Base-by-base conservation (phyloP, 2,113 vertebrate species). In the Hemicordylus capensis region DNA sequence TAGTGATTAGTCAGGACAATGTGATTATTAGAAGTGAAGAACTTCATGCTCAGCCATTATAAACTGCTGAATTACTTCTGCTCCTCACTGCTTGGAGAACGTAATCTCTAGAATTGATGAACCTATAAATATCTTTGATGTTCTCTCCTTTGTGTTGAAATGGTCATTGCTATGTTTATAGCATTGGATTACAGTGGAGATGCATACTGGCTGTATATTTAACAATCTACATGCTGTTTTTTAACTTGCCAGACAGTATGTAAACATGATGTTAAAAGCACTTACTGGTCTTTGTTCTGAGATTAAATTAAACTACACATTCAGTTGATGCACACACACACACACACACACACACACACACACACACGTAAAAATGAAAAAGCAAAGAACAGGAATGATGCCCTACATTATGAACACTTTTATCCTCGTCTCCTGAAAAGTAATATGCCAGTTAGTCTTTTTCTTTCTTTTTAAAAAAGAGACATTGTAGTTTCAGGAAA, bases 91-190 rank as follows among this genome's bases (percentile, higher is more conserved):
- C 34, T 81, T 44, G 0, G 0, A 79, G 76, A 63, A 88, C 19
- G 82, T 73, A 22, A 24, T 37, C 66, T 81, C 64, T 77, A 80
- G 34, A 74, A 61, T n/a, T 76, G 79, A 61, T 70, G 73, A 88
- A 76, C 69, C 86, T 15, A 0, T 86, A n/a, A 91, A 61, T 84
- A 89, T 90, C 79, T 48, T 84, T 56, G 88, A 69, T 85, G 90
- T 92, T 78, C 64, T 67, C 37, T n/a, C 48, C 86, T 87, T 63
- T 85, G 90, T 79, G 89, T 44, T 83, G 90, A 85, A 87, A 90
- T 90, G 88, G 76, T 80, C 89, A 82, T 64, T 46, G 82, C 86
- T 87, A 81, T n/a, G n/a, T n/a, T n/a, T 48, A 56, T 17, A 79
- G 85, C 4, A 0, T 61, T 61, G 61, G 0, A 34, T 64, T 90